phyloP scores from a whole-genome alignment of 2,113 vertebrate genomes.

The Shinisaurus crocodilurus region DNA sequence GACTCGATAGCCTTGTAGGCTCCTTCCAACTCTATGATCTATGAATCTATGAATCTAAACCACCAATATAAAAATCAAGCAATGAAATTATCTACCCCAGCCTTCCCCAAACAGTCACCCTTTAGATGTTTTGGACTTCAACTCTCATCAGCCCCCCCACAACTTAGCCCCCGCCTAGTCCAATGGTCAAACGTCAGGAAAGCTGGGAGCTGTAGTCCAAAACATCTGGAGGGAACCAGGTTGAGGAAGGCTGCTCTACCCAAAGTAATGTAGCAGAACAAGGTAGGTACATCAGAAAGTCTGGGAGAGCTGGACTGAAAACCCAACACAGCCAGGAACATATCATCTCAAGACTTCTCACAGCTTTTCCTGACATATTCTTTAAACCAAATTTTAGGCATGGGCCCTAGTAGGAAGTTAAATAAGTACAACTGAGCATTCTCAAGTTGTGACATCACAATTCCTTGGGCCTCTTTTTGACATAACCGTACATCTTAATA shows the following conservation, averaged over 20 bases:
- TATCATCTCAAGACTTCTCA: too few species aligned
- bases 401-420: not conserved
- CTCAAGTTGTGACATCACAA: not conserved
- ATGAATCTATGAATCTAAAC: too few species aligned
- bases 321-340: not conserved
- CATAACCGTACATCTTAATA: not conserved
- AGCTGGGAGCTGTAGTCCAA: too few species aligned
- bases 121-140: too few species aligned
- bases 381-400: not conserved
- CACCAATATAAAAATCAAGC: not conserved
- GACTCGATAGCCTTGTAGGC: too few species aligned
- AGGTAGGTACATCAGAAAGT: not conserved
- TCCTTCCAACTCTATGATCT: too few species aligned
- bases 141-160: too few species aligned
- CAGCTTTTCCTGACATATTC: not conserved
- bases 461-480: not conserved
- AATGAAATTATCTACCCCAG: not conserved
- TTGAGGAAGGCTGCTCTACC: not conserved
- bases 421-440: not conserved
- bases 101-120: too few species aligned
- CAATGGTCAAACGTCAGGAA: too few species aligned
- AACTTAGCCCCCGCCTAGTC: too few species aligned
- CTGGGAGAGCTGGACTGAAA: not conserved
- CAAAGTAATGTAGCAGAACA: not conserved
- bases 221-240: too few species aligned